These are phyloP conservation scores for Dryococelus australis DNA, from an alignment of 2,888 invertebrate genomes.

Conservation along the genomic window DNA sequence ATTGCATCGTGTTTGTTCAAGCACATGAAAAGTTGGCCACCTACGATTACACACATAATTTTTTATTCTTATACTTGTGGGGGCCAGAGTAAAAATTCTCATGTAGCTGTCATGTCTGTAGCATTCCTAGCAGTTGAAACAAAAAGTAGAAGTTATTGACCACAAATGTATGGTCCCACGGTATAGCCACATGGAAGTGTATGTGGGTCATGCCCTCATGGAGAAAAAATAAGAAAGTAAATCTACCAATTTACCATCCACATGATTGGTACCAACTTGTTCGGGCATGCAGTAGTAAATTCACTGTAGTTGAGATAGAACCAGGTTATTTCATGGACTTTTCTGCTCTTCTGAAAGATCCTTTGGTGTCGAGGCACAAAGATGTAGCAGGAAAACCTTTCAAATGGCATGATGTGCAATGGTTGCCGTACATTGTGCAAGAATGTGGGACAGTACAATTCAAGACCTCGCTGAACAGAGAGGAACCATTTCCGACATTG, in stretches of 20 bases:
- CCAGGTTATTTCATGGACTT: neutral
- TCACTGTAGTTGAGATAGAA: slow-evolving; percentile 23
- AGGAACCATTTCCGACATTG: neutral
- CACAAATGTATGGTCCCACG: slow-evolving; percentile 38
- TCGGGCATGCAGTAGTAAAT: slow-evolving; percentile 22
- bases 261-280: slow-evolving; percentile 39
- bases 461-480: slow-evolving; percentile 17
- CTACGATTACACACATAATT: slow-evolving; percentile 25
- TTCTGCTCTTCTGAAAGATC: neutral
- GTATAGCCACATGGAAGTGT: slow-evolving; percentile 38
- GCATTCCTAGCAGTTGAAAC: slow-evolving; percentile 37
- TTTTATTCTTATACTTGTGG: slow-evolving; percentile 28
- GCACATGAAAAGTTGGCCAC: slow-evolving; percentile 40
- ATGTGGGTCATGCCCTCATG: slow-evolving; percentile 22
- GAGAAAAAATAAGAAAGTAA: neutral
- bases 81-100: slow-evolving; percentile 11
- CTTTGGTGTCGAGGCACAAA: slow-evolving; percentile 26
- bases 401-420: slow-evolving; percentile 1
- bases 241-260: slow-evolving; percentile 18
- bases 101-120: slow-evolving; percentile 35
- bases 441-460: slow-evolving; percentile 8
- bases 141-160: slow-evolving; percentile 37
- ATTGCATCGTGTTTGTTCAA: slow-evolving; percentile 49
- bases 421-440: neutral
- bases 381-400: neutral